Conservation (phyloP, 92 coral and sea anemone species). For the Virgularia gustaviana region DNA sequence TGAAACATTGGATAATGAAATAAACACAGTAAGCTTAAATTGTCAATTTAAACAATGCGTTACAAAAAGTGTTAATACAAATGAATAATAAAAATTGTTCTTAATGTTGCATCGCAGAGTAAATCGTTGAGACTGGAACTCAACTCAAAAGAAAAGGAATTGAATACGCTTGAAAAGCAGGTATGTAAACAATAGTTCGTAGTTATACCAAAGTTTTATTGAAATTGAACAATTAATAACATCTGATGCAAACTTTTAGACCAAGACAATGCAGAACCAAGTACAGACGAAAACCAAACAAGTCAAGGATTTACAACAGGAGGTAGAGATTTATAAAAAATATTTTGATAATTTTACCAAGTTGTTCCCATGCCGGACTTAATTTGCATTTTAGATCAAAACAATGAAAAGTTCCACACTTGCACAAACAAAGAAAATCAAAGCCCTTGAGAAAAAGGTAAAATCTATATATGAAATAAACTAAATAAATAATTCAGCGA, state of each 20-base stretch:
- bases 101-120: conserved; percentile 25
- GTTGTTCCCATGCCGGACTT: background rate
- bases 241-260: conserved; percentile 27
- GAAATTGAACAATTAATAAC: background rate
- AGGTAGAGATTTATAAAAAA: conserved; percentile 45
- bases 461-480: no score
- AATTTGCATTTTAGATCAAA: conserved; percentile 42
- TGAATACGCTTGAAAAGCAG: conserved; percentile 39
- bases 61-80: background rate
- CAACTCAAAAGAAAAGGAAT: conserved; percentile 34
- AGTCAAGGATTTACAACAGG: conserved; percentile 81
- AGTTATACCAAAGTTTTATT: background rate
- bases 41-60: background rate
- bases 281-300: conserved; percentile 73
- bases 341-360: background rate
- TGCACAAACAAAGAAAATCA: conserved; percentile 63
- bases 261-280: conserved; percentile 77
- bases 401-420: conserved; percentile 59
- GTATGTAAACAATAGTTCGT: conserved; percentile 13
- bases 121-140: conserved; percentile 44
- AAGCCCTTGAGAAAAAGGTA: conserved; percentile 68
- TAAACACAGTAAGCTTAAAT: conserved; percentile 8
- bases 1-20: conserved; percentile 24
- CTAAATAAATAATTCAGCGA: background rate
- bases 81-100: background rate